A percentile compares a stretch with the other conserved stretches of the same genome.
Evolutionary conservation across 2,113 vertebrate species (phyloP).

Genomic region (Chlamydotis undulata): DNA sequence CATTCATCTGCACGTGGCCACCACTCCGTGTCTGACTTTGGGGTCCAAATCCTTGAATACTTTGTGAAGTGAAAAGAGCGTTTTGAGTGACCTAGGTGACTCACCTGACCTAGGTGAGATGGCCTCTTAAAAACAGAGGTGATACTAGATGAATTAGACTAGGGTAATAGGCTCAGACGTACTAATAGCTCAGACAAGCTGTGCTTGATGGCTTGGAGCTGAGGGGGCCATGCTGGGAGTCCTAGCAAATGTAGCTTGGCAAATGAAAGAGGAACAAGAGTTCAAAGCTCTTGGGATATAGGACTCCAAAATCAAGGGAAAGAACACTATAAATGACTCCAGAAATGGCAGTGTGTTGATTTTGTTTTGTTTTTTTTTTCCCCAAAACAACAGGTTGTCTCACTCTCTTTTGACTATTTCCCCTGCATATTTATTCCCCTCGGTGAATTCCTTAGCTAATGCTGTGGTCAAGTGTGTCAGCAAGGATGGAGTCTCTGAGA

Average conservation of each 20-base stretch:
- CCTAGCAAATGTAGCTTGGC: not conserved
- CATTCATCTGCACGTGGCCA: rapidly evolving
- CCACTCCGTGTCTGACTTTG: not conserved
- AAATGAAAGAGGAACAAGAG: not conserved
- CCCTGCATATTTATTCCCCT: not conserved
- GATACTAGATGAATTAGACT: not conserved
- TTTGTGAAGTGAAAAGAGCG: not conserved
- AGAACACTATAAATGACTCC: not conserved
- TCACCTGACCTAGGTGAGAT: not conserved
- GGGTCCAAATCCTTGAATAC: not conserved
- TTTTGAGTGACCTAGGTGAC: not conserved
- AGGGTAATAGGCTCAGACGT: not conserved
- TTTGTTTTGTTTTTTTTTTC: not conserved
- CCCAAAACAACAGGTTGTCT: not conserved
- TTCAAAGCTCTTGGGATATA: not conserved
- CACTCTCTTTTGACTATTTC: not conserved
- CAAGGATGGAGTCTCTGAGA: not conserved
- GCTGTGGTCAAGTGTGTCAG: not conserved
- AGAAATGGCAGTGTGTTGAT: not conserved
- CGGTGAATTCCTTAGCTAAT: not conserved
- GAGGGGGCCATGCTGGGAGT: not conserved
- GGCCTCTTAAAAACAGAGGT: not conserved
- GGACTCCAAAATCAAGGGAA: not conserved
- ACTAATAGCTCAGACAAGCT: not conserved
- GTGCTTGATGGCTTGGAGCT: not conserved